These are phyloP conservation scores for Cheilosia vernalis DNA, from an alignment of 2,888 invertebrate species.

Conservation along the genomic window DNA sequence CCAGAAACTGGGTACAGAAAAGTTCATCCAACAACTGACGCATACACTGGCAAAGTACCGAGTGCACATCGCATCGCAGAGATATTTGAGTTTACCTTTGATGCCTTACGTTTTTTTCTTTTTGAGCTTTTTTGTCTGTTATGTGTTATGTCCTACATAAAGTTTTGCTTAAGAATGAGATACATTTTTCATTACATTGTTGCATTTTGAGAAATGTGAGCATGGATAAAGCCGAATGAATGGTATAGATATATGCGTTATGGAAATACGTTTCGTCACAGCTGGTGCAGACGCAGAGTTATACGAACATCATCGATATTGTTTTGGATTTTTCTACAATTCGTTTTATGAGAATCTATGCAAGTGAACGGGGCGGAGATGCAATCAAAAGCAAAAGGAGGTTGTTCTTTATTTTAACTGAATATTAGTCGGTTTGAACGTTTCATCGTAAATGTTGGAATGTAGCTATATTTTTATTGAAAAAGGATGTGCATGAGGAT, in stretches of 20 bases:
- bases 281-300: too few species aligned
- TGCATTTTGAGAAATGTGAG: constrained; percentile 9
- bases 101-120: background rate
- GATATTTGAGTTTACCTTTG: constrained; percentile 36
- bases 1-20: constrained; percentile 54
- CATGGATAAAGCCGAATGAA: background rate
- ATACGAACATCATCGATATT: too few species aligned
- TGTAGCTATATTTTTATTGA: too few species aligned
- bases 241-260: background rate
- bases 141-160: constrained; percentile 15
- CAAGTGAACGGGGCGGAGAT: too few species aligned
- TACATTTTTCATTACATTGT: constrained; percentile 68
- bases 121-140: background rate
- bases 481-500: too few species aligned
- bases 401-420: too few species aligned
- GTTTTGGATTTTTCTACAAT: background rate
- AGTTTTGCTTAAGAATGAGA: constrained; percentile 46
- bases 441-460: too few species aligned
- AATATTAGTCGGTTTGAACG: too few species aligned
- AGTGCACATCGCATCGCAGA: constrained; percentile 11
- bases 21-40: constrained; percentile 41
- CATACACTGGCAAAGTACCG: constrained; percentile 17
- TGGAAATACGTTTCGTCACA: too few species aligned
- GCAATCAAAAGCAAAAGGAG: too few species aligned
- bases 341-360: background rate